Percentiles rank a stretch among this genome's conserved stretches.
Evolutionary conservation across 2,113 vertebrate genomes (phyloP).

Genomic region (Leptodactylus fuscus): DNA sequence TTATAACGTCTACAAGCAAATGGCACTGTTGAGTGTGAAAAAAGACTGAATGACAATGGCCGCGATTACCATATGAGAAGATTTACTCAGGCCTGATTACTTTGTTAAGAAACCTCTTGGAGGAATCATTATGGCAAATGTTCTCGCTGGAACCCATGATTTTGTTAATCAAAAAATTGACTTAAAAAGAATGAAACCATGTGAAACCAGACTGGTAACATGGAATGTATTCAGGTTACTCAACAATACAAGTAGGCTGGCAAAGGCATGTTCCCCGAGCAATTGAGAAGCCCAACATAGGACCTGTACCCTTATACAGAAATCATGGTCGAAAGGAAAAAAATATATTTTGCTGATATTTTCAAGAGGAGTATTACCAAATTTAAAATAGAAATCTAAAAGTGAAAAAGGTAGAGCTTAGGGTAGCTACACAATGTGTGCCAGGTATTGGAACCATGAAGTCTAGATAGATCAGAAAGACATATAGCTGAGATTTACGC

Average conservation of each 20-base stretch:
- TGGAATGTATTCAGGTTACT: not conserved
- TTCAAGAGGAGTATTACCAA: no score
- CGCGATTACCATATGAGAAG: conserved; percentile 20
- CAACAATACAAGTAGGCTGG: not conserved
- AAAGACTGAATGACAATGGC: conserved; percentile 5
- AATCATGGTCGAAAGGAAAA: not conserved
- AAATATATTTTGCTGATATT: not conserved
- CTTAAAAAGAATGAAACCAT: not conserved
- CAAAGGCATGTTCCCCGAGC: not conserved
- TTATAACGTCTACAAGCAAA: not conserved
- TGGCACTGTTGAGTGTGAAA: not conserved
- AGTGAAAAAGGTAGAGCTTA: not conserved
- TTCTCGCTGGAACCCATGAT: conserved; percentile 4
- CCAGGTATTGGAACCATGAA: not conserved
- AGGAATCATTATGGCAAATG: not conserved
- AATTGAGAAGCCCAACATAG: not conserved
- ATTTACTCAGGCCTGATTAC: not conserved
- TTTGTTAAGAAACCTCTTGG: not conserved
- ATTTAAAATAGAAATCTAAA: no score
- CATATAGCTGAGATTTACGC: not conserved
- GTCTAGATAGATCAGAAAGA: not conserved
- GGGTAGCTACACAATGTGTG: no score
- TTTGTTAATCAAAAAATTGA: not conserved
- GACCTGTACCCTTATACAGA: not conserved
- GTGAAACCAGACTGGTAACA: not conserved